Base-by-base conservation (phyloP, 2,888 invertebrate genomes). In the Lycia hirtaria region DNA sequence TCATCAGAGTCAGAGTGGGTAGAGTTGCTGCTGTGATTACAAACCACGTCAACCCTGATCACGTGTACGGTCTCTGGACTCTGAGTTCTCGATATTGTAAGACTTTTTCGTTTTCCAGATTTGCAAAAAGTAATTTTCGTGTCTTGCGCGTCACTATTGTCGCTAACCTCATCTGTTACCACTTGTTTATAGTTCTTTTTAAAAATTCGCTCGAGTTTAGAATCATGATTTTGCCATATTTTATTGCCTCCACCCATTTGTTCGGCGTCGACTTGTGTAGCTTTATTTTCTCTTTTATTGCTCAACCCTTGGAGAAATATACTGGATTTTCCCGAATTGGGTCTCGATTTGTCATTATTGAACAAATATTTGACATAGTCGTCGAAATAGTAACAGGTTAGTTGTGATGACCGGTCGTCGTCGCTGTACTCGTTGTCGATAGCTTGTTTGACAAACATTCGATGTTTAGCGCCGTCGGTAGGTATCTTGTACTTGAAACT, bases 61-160 rank as follows among this genome's bases (percentile, higher is more conserved):
- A 92, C 84, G 74, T 92, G 92, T 7, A 91, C 80, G 0, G 92
- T 91, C 59, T 92, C 91, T 5, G 92, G 92, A 61, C 89, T 92
- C 60, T 85, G 87, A 7, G 84, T 73, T 40, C 90, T 80, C 0
- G 92, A 90, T 63, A 92, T 88, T 0, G 90, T 92, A 0, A 92
- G 74, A 64, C 90, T 88, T 76, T 89, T 91, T 56, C 89, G 76
- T 65, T 85, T 87, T 0, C 85, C 88, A 47, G 74, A 68, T 49
- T 82, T 88, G 47, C 80, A 74, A 69, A 76, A 90, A 33, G 78
- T 64, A 41, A 91, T 78, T 76, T 85, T 85, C 5, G 87, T 76
- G 47, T 83, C 76, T 17, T 78, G 72, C 40, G 69, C 67, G 40
- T 67, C 65, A 51, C 68, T 60, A 51, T 68, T 60, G 15, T 71